These are phyloP conservation scores for Mallateleia sp. DNA, from an alignment of 2,888 invertebrate genomes.

Conservation along the genomic window DNA sequence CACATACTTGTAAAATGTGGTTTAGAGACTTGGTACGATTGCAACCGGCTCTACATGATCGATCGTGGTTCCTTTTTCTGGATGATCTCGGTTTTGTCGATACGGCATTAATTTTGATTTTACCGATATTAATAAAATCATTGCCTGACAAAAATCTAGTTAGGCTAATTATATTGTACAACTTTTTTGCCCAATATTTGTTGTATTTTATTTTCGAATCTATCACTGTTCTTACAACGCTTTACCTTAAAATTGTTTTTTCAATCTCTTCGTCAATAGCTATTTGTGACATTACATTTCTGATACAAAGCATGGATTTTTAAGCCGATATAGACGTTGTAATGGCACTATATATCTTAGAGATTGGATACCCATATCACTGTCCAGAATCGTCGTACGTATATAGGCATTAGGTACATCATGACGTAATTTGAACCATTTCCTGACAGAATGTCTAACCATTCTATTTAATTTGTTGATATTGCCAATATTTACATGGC, in stretches of 20 bases:
- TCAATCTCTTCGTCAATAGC: no score
- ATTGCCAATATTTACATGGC: constrained; percentile 73
- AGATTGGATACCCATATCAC: constrained; percentile 79
- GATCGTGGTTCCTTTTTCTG: constrained; percentile 76
- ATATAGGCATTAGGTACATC: constrained; percentile 82
- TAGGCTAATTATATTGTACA: no score
- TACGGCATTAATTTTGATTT: constrained; percentile 84
- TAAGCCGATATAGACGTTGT: no score
- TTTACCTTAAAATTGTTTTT: no score
- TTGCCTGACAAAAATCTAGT: constrained; percentile 82
- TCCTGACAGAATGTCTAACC: constrained; percentile 82
- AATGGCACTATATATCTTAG: constrained; percentile 41
- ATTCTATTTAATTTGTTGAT: constrained; percentile 85
- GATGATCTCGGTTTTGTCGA: constrained; percentile 83
- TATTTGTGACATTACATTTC: no score
- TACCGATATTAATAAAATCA: constrained; percentile 85
- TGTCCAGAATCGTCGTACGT: constrained; percentile 82
- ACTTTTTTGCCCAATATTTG: no score
- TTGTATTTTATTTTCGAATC: no score
- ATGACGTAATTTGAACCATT: constrained; percentile 83
- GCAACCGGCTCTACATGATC: constrained; percentile 83
- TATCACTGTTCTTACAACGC: constrained; percentile 60
- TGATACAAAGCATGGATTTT: no score
- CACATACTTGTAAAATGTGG: constrained; percentile 85
- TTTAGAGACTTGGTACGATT: constrained; percentile 83